Percentiles rank a stretch among this genome's conserved stretches.
Conservation (phyloP, 2,797 vertebrate species). For the Syndactyla subalaris region DNA sequence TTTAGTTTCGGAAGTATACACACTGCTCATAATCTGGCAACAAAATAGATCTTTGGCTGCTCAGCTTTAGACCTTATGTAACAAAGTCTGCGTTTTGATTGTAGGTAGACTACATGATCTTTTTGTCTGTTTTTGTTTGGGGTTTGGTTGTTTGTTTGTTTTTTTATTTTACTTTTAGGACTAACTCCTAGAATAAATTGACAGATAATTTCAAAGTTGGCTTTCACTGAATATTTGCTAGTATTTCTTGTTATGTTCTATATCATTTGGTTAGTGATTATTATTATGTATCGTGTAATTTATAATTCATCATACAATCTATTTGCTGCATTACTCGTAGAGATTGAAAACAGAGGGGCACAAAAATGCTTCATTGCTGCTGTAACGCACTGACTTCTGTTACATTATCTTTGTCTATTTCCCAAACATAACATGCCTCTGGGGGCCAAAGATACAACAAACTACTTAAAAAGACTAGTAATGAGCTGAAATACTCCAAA, state of each 20-base stretch:
- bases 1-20: background rate
- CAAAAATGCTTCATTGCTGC: background rate
- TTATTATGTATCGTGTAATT: background rate
- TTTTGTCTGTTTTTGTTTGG: background rate
- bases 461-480: background rate
- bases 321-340: constrained; percentile 14
- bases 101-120: background rate
- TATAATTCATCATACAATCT: constrained; percentile 4
- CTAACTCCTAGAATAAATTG: background rate
- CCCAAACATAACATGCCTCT: background rate
- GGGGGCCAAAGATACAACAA: background rate
- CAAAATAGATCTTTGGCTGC: background rate
- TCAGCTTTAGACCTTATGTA: background rate
- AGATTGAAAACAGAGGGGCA: background rate
- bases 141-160: too few species aligned
- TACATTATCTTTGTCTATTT: background rate
- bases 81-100: background rate
- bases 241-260: background rate
- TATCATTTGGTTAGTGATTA: background rate
- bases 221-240: background rate
- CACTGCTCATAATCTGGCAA: background rate
- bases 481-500: background rate
- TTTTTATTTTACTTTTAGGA: background rate
- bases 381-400: background rate
- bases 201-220: background rate